Base-by-base conservation (phyloP, 2,888 invertebrate genomes). In the Clunio marinus region DNA sequence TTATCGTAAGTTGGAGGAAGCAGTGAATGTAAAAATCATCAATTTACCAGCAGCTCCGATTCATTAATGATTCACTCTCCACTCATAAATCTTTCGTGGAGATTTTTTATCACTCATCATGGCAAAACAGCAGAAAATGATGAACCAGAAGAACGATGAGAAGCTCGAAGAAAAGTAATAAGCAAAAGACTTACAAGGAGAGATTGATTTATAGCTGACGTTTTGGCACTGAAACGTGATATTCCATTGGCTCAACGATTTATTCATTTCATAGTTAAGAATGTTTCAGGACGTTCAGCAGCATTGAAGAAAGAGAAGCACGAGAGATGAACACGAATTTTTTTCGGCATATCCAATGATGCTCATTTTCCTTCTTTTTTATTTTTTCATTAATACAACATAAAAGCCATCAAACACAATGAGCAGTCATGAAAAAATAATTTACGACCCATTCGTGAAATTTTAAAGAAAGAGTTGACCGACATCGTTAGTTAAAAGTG, bases 131-230 rank as follows among this genome's bases (percentile, higher is more conserved):
- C 2, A 3, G 41, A 41, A 10, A 41, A 10, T 3, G 10, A 17
- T 51, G 2, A 51, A 17, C 51, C 8, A 51, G 17, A 32, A 10
- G 4, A 10, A 22, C 22, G 17, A 17, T 2, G 51, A 22, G 13
- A 22, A 51, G 8, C n/a, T 51, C 22, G 20, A 15, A 15, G 51
- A 28, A 7, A 41, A 63, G 46, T 35, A 32, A 37, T 15, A 37
- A 41, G 10, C 27, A 20, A 46, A 25, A 27, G 65, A 65, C 65
- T 46, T 46, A 65, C 65, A 20, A 28, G 45, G 25, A 15, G 51
- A 46, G 51, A 55, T 66, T 66, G 66, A 66, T 66, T 66, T 66
- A 66, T 66, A 32, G 66, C 41, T 55, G 66, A 66, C 66, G 35
- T 32, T 66, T 55, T 27, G 45, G 35, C 55, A 55, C 55, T 66